Evolutionary conservation across 2,797 vertebrate species (phyloP), one percentile per base, ranked within the genome.

Genomic region (Botia kubotai): DNA sequence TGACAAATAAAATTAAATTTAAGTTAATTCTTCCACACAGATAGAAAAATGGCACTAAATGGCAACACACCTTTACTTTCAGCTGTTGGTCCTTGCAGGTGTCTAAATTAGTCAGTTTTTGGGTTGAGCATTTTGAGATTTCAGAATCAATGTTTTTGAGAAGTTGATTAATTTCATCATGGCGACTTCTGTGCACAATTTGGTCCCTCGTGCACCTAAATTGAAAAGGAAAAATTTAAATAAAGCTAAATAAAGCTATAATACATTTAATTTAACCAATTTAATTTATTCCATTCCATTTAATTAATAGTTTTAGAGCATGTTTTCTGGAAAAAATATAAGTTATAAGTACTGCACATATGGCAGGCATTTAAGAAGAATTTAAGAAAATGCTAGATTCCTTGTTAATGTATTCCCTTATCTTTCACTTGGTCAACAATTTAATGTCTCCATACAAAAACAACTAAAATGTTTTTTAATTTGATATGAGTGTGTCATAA

Each of bases 171-270:
- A 96, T 82, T 62, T 95, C 90, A 69, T 95, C 89, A 79, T 94
- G 95, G 66, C 85, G 86, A 83, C 89, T 87, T 85, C 43, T 89
- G 87, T 95, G 96, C 76, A 67, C 83, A 76, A 85, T 83, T 58
- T 94, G 90, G 87, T 90, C 92, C 80, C 91, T 87, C 69, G 90
- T 89, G 90, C 92, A 95, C 50, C 97, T 99, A 83, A 76, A 29
- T 65, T 80, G 17, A 10, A 36, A 7, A 10, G 13, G 21, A 52
- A 36, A 16, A 77, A 11, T 72, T 69, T 72, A 68, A 16, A 72
- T 2, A 0, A 8, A 58, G 62, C 50, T 57, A 72, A 74, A 63
- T 14, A 67, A 72, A 80, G 63, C 29, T 39, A 8, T 21, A 23
- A 46, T 29, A 50, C 58, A 75, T 75, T 81, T 23, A 0, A 57